Base-by-base conservation (phyloP, 2,113 vertebrate genomes). In the Pteropus alecto region DNA sequence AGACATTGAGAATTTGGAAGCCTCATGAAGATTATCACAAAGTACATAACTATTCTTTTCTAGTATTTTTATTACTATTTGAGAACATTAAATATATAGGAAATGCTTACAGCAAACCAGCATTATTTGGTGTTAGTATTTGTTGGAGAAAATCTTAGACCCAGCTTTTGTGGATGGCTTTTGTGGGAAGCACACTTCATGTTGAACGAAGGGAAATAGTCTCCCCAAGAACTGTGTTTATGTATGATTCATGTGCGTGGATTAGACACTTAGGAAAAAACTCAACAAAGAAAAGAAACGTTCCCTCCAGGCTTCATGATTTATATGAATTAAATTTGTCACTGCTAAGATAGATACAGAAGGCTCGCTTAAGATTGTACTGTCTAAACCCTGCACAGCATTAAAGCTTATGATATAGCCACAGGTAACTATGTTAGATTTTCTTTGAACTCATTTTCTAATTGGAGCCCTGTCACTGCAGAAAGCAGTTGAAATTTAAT, bases 401-500 rank as follows among this genome's bases (percentile, higher is more conserved):
- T 73, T 33, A 60, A 94, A 77, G 30, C 63, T 43, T 74, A 43
- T 6, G 26, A 35, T 78, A 78, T 16, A 90, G 90, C 54, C 78
- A 92, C 33, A 93, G 94, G 78, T 91, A 76, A 81, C 90, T 58
- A 13, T 14, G 58, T 30, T 78, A 30, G 33, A n/a, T 70, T 95
- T 95, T 68, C 70, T 96, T 95, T 87, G 74, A 95, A 76, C 58
- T 79, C 61, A 19, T 77, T 43, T 58, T 78, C 82, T 88, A 74
- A 83, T 82, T 73, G 61, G 81, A 95, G 58, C 54, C 79, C 73
- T 94, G 93, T 71, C 89, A 74, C 81, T 87, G 81, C 51, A 95
- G 60, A 95, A 74, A 85, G 43, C 43, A 94, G 68, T 60, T 95
- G 86, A 94, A 82, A 88, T 95, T 94, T 94, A 95, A 97, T 78